These are phyloP conservation scores for Camponotus fellah DNA, from an alignment of 2,888 invertebrate species.

Conservation along the genomic window DNA sequence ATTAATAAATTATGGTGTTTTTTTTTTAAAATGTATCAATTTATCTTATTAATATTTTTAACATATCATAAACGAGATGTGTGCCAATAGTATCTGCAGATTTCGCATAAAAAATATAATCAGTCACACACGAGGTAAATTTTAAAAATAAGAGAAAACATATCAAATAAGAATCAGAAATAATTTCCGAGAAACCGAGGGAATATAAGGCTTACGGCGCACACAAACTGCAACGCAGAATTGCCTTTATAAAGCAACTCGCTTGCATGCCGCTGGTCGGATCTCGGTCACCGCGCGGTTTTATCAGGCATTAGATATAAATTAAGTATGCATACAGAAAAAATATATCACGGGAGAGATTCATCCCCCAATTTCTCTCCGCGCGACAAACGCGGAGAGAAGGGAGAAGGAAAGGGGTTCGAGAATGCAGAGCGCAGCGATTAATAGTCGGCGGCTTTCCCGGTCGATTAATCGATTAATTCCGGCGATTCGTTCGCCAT, in stretches of 20 bases:
- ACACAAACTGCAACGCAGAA: slow-evolving; percentile 41
- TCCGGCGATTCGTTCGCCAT: slow-evolving; percentile 48
- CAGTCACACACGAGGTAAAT: background rate
- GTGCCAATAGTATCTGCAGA: background rate
- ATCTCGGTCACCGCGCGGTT: slow-evolving; percentile 48
- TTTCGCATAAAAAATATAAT: background rate
- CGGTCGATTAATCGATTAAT: slow-evolving; percentile 1
- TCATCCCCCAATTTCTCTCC: background rate
- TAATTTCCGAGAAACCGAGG: slow-evolving; percentile 7
- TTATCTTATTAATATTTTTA: background rate
- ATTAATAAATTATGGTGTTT: too few species aligned
- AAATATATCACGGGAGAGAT: background rate
- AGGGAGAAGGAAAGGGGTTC: too few species aligned
- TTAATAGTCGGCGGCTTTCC: background rate
- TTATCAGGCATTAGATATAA: slow-evolving; percentile 54
- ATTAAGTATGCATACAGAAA: slow-evolving; percentile 46
- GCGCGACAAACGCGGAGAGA: too few species aligned
- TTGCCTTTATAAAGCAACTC: slow-evolving; percentile 49
- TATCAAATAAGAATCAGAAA: slow-evolving; percentile 26
- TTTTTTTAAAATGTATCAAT: too few species aligned
- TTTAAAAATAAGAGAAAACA: background rate
- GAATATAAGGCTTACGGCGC: slow-evolving; percentile 13
- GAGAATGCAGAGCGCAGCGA: too few species aligned
- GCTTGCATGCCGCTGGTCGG: slow-evolving; percentile 47
- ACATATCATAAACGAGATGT: background rate